Evolutionary conservation across 23 tunicate genomes (phyloP).

Genomic region (Trididemnum miniatum): DNA sequence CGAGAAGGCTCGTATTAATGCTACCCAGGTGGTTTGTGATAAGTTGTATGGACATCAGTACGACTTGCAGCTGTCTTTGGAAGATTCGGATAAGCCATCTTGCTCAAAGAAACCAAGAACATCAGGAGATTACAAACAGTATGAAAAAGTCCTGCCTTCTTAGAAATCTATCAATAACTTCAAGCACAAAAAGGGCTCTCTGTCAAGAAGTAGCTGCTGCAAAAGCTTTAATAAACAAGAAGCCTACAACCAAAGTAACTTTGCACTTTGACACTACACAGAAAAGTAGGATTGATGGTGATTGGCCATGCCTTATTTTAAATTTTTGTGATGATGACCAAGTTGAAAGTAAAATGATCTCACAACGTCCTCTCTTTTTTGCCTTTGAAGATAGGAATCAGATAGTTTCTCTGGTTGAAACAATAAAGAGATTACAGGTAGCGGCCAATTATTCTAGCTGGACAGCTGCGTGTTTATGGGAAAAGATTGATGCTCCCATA

Average conservation of each 20-base stretch:
- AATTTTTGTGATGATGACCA: constrained; percentile 9
- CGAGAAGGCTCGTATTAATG: constrained; percentile 16
- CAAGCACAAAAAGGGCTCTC: no score
- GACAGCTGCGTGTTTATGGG: neutral
- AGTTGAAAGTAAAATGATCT: neutral
- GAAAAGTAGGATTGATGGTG: constrained; percentile 10
- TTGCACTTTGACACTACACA: constrained; percentile 13
- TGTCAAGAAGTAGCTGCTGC: neutral
- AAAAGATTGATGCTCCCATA: constrained; percentile 2
- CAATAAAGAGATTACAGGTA: neutral
- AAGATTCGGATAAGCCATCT: neutral
- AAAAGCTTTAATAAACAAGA: neutral
- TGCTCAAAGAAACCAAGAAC: neutral
- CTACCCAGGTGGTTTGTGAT: neutral
- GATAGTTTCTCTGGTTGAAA: neutral
- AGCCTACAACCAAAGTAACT: constrained; percentile 19
- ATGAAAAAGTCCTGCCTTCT: constrained; percentile 3
- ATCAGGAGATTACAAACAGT: constrained; percentile 2
- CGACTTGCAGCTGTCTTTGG: neutral
- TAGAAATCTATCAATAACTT: constrained; percentile 7
- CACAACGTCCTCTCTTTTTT: neutral
- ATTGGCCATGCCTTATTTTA: constrained; percentile 13
- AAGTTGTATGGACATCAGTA: constrained; percentile 1
- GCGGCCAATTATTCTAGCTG: neutral
- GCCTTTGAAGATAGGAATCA: constrained; percentile 6